Evolutionary conservation across 2,797 vertebrate species (phyloP).

Genomic region (Neosilurus mollespiculum): DNA sequence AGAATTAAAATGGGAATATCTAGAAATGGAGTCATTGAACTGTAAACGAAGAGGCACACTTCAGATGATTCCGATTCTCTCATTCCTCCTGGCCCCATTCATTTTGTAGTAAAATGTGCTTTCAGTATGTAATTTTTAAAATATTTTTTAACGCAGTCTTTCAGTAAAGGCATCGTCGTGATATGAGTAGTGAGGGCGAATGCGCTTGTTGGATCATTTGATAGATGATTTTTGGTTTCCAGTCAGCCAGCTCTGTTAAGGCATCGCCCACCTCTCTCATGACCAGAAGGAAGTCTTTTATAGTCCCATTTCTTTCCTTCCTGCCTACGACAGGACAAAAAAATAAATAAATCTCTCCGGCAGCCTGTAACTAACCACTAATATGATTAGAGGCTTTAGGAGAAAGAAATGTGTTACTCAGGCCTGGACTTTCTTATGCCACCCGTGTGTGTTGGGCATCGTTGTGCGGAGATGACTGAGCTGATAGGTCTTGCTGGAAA

Average conservation of each 20-base stretch:
- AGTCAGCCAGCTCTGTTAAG: not conserved
- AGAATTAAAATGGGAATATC: not conserved
- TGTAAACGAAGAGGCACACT: not conserved
- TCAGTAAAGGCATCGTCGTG: not conserved
- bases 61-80: not conserved
- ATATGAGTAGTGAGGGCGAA: not conserved
- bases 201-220: not conserved
- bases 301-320: constrained; percentile 42
- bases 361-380: constrained; percentile 33
- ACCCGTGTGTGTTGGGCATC: constrained; percentile 53
- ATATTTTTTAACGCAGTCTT: not conserved
- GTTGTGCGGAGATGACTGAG: constrained; percentile 71
- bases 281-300: constrained; percentile 30
- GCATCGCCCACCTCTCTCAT: constrained; percentile 8
- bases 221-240: constrained; percentile 11
- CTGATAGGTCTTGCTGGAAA: constrained; percentile 76
- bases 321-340: constrained; percentile 23
- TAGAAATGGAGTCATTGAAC: not conserved
- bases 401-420: constrained; percentile 54
- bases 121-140: not conserved
- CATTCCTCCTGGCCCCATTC: not conserved
- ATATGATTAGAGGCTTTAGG: constrained; percentile 39
- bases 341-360: not conserved
- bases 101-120: not conserved
- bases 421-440: constrained; percentile 48